Percentiles rank a stretch among this genome's conserved stretches.
phyloP scores from a whole-genome alignment of 2,113 vertebrate species.

The Mastomys natalensis region DNA sequence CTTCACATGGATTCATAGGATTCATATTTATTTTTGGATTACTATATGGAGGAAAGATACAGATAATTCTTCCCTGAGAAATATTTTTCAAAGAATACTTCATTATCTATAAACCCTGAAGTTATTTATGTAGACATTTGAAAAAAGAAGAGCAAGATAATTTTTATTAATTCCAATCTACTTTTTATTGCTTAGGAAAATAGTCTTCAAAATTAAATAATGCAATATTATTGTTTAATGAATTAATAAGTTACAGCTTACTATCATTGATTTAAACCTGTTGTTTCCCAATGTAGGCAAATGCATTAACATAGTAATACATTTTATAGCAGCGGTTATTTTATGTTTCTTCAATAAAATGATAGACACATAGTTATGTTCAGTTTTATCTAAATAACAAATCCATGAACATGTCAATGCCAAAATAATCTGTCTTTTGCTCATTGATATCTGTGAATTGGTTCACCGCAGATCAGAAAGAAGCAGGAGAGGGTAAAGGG shows the following conservation, averaged over 20 bases:
- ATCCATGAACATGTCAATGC: background rate
- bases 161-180: slow-evolving; percentile 7
- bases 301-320: background rate
- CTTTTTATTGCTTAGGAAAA: slow-evolving; percentile 16
- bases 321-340: background rate
- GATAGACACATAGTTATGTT: background rate
- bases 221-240: background rate
- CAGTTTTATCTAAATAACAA: background rate
- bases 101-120: background rate
- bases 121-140: background rate
- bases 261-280: background rate
- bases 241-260: background rate
- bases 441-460: background rate
- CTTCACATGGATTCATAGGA: background rate
- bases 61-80: slow-evolving; percentile 1
- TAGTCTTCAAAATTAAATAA: background rate
- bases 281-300: slow-evolving; percentile 12
- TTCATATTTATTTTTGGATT: slow-evolving; percentile 35
- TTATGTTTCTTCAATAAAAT: background rate
- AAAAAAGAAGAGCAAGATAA: slow-evolving; percentile 8
- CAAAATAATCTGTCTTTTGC: slow-evolving; percentile 15
- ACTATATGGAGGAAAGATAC: background rate
- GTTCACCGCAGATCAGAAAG: background rate
- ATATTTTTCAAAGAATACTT: background rate
- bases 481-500: background rate